Evolutionary conservation across 1,140 invertebrate species (phyloP).

Genomic region (Pseudomyrmex cubaensis): DNA sequence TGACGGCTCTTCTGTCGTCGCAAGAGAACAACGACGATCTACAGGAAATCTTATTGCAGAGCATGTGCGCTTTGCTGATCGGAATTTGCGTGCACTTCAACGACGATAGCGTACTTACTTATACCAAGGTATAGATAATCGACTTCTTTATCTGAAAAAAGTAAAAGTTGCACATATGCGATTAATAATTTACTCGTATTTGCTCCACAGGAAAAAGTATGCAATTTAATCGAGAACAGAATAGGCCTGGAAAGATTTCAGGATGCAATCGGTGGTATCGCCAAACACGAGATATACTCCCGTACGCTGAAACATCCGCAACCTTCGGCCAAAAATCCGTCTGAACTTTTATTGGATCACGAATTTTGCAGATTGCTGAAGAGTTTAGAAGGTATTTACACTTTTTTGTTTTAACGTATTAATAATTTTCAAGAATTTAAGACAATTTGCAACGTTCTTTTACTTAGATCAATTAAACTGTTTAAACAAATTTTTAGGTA

Average conservation of each 20-base stretch:
- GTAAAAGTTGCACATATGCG: not conserved
- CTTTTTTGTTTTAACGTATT: not conserved
- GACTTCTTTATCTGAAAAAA: not conserved
- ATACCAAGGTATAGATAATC: constrained; percentile 87
- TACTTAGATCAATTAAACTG: no score
- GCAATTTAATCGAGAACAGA: constrained; percentile 94
- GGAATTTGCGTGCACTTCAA: constrained; percentile 97
- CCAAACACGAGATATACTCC: constrained; percentile 95
- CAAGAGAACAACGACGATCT: constrained; percentile 88
- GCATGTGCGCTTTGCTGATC: constrained; percentile 97
- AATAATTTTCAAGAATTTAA: not conserved
- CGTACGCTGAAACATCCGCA: constrained; percentile 97
- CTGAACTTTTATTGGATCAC: constrained; percentile 96
- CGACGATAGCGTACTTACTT: constrained; percentile 93
- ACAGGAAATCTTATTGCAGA: constrained; percentile 87
- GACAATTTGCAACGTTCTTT: no score
- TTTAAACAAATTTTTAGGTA: constrained; percentile 34
- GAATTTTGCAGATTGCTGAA: constrained; percentile 97
- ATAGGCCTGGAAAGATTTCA: constrained; percentile 96
- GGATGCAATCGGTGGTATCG: constrained; percentile 94
- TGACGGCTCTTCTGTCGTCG: constrained; percentile 91
- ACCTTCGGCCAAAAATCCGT: constrained; percentile 90
- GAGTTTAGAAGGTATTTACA: constrained; percentile 88
- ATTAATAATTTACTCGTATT: constrained; percentile 42
- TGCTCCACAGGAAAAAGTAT: constrained; percentile 89